Evolutionary conservation across 2,888 invertebrate species (phyloP).

Genomic region (Myathropa florea): DNA sequence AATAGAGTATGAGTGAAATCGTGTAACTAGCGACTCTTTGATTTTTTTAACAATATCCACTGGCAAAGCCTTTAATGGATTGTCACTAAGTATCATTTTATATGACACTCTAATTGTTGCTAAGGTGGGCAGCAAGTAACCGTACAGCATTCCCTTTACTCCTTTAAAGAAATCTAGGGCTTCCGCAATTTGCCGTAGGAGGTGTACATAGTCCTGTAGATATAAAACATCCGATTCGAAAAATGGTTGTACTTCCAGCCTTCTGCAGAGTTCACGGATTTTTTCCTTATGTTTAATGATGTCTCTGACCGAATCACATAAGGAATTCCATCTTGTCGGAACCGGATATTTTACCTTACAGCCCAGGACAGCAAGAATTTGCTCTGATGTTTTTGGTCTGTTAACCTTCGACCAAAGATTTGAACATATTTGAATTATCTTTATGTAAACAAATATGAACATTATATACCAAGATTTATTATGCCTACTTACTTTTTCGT

Average conservation of each 20-base stretch:
- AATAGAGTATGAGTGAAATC: background rate
- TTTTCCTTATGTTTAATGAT: slow-evolving; percentile 21
- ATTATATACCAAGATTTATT: background rate
- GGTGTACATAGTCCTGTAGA: too few species aligned
- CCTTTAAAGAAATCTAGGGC: slow-evolving; percentile 20
- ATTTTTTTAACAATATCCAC: background rate
- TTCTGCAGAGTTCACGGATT: slow-evolving; percentile 9
- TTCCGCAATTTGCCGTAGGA: slow-evolving; percentile 25
- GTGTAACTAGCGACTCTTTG: background rate
- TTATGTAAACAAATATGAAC: background rate
- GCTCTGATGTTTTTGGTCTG: too few species aligned
- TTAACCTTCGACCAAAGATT: slow-evolving; percentile 36
- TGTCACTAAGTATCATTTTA: background rate
- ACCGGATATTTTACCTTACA: slow-evolving; percentile 27
- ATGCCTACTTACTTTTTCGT: slow-evolving; percentile 4
- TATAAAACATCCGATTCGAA: slow-evolving; percentile 11
- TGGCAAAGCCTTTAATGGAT: background rate
- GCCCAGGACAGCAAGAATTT: too few species aligned
- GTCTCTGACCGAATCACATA: slow-evolving; percentile 16
- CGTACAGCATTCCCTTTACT: slow-evolving; percentile 1
- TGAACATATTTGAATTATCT: slow-evolving; percentile 18
- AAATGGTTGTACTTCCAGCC: slow-evolving; percentile 8
- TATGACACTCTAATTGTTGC: background rate
- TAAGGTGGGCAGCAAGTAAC: slow-evolving; percentile 1
- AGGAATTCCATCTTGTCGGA: slow-evolving; percentile 7